phyloP scores from a whole-genome alignment of 2,797 vertebrate genomes.

The Squalus acanthias region DNA sequence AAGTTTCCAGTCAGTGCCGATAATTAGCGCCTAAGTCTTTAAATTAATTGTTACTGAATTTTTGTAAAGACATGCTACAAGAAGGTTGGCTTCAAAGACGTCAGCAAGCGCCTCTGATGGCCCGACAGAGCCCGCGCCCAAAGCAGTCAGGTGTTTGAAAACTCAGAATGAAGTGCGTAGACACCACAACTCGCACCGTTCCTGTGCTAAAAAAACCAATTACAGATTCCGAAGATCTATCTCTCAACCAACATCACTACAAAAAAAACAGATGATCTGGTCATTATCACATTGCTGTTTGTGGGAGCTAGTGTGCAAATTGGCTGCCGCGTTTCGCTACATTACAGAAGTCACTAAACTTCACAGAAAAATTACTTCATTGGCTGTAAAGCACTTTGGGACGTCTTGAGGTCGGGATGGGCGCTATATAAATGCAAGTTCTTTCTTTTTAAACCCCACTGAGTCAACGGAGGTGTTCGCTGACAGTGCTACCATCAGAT shows the following conservation, averaged over 20 bases:
- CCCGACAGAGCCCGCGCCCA: not conserved
- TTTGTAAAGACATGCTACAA: not conserved
- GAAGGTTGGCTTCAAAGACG: not conserved
- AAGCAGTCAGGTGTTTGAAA: not conserved
- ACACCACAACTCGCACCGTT: no score
- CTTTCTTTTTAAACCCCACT: not conserved
- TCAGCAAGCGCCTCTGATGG: not conserved
- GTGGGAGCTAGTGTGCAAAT: not conserved
- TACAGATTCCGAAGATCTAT: not conserved
- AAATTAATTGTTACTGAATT: not conserved
- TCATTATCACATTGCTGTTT: not conserved
- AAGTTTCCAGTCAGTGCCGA: no score
- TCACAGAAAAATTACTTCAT: not conserved
- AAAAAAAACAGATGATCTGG: not conserved
- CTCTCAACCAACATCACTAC: not conserved
- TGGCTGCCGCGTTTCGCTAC: not conserved
- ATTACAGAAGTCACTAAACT: not conserved
- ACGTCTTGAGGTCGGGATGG: not conserved
- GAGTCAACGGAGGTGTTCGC: not conserved
- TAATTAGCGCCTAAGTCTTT: not conserved
- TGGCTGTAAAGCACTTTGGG: not conserved
- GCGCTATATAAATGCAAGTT: not conserved
- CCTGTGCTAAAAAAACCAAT: not conserved
- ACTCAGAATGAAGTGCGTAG: not conserved
- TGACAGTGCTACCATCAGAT: not conserved